Conservation (phyloP, 2,888 invertebrate genomes). For the Brachypalpus laphriformis region DNA sequence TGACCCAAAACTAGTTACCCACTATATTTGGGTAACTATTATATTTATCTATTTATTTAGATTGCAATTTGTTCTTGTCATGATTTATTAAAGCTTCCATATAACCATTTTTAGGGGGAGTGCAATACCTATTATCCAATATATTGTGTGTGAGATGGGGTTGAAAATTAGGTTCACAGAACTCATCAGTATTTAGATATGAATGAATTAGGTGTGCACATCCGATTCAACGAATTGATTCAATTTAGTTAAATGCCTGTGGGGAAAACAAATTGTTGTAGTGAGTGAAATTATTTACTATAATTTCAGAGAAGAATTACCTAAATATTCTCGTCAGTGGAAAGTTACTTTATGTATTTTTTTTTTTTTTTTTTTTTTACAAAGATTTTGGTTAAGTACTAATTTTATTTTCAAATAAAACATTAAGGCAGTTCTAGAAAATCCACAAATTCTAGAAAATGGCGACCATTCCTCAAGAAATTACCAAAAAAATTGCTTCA, state of each 20-base stretch:
- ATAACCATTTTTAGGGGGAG: background rate
- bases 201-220: constrained; percentile 30
- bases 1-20: background rate
- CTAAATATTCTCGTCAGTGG: too few species aligned
- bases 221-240: constrained; percentile 41
- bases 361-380: too few species aligned
- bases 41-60: background rate
- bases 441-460: too few species aligned
- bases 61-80: constrained; percentile 31
- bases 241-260: constrained; percentile 9
- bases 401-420: too few species aligned
- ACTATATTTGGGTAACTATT: background rate
- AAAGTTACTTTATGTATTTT: too few species aligned
- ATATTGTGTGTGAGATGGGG: constrained; percentile 55
- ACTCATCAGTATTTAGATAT: constrained; percentile 7
- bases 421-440: too few species aligned
- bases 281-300: background rate
- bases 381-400: too few species aligned
- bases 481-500: too few species aligned
- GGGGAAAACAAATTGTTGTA: background rate
- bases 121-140: constrained; percentile 1
- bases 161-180: constrained; percentile 40
- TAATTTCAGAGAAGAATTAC: background rate
- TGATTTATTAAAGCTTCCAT: constrained; percentile 10
- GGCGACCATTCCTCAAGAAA: too few species aligned